Conservation (phyloP, 2,888 invertebrate genomes). For the Syrista parreyssii region DNA sequence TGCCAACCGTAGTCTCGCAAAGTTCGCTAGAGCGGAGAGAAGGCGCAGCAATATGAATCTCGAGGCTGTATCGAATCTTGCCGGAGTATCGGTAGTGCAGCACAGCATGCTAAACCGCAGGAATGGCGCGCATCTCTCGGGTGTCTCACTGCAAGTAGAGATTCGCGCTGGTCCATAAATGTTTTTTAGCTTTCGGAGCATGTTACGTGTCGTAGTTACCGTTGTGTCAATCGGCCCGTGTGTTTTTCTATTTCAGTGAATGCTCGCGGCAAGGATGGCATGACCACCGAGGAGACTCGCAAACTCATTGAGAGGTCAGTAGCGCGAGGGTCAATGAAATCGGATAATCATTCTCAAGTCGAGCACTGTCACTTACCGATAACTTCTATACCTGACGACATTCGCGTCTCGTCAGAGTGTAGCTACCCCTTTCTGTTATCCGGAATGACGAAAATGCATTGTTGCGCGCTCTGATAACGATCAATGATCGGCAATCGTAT, state of each 20-base stretch:
- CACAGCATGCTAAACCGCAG: conserved; percentile 15
- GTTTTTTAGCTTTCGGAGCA: conserved; percentile 34
- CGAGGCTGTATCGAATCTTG: conserved; percentile 12
- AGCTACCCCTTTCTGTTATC: too few relatives aligned
- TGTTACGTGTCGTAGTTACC: conserved; percentile 61
- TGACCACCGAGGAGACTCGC: conserved; percentile 96
- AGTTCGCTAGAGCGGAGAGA: too few relatives aligned
- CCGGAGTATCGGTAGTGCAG: conserved; percentile 11
- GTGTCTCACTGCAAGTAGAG: conserved; percentile 11
- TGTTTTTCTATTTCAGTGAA: conserved; percentile 74
- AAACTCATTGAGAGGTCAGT: conserved; percentile 97
- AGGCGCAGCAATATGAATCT: too few relatives aligned
- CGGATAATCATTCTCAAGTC: background rate
- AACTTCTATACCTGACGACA: too few relatives aligned
- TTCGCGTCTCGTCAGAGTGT: too few relatives aligned
- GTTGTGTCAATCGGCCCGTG: conserved; percentile 69
- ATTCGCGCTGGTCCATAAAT: conserved; percentile 9
- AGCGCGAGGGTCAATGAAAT: conserved; percentile 48
- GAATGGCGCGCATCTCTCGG: conserved; percentile 11
- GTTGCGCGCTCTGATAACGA: too few relatives aligned
- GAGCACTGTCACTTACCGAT: too few relatives aligned
- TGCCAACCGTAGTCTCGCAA: too few relatives aligned
- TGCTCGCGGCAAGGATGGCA: conserved; percentile 86
- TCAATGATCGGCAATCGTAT: background rate
- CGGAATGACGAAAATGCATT: too few relatives aligned